A percentile compares a stretch with the other conserved stretches of the same genome.
Evolutionary conservation across 2,888 invertebrate genomes (phyloP).

Genomic region (Athetis lepigone): DNA sequence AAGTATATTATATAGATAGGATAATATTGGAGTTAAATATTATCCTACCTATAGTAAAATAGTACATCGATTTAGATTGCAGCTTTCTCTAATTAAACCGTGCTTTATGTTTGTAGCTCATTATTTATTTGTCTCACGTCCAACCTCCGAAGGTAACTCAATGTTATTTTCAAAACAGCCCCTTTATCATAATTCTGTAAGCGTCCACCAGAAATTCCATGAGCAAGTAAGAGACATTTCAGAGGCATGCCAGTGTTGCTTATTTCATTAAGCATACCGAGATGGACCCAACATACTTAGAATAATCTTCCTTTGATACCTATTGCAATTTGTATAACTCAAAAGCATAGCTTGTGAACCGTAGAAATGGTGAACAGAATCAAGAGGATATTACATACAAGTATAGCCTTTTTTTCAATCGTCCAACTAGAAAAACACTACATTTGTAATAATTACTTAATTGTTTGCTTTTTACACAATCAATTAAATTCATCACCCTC

Average conservation of each 20-base stretch:
- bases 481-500: too few relatives aligned
- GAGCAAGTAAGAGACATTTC: constrained; percentile 5
- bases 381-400: too few relatives aligned
- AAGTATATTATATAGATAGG: too few relatives aligned
- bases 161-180: constrained; percentile 1
- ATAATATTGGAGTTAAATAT: too few relatives aligned
- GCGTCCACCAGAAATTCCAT: constrained; percentile 14
- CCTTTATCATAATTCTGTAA: constrained; percentile 3
- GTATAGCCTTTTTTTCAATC: too few relatives aligned
- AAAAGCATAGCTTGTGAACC: constrained; percentile 7
- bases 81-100: background rate
- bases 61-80: background rate
- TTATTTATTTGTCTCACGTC: constrained; percentile 23
- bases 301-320: constrained; percentile 3
- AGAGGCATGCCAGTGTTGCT: background rate
- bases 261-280: constrained; percentile 12
- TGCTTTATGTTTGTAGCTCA: background rate
- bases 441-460: too few relatives aligned
- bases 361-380: background rate
- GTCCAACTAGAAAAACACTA: too few relatives aligned
- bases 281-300: constrained; percentile 13
- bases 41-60: background rate
- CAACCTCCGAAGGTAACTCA: constrained; percentile 2
- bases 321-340: background rate
- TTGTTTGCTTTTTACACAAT: too few relatives aligned